Evolutionary conservation across 2,113 vertebrate genomes (phyloP).

Genomic region (Tyrannus savana): DNA sequence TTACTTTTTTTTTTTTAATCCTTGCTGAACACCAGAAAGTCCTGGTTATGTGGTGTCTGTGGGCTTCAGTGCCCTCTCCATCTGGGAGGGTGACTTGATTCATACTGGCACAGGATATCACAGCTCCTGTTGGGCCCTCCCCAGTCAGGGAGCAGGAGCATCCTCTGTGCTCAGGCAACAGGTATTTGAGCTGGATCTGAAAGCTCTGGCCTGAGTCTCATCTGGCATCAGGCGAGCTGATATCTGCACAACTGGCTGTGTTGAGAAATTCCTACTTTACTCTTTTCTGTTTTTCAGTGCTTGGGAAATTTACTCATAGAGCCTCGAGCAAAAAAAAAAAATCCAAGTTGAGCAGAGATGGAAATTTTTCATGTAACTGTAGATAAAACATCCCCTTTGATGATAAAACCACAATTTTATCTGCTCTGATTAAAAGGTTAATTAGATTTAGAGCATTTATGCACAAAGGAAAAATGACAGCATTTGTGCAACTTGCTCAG

Average conservation of each 20-base stretch:
- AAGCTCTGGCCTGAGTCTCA: neutral
- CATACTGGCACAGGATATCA: neutral
- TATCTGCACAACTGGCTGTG: neutral
- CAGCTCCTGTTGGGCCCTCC: neutral
- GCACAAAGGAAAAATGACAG: neutral
- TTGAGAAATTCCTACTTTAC: neutral
- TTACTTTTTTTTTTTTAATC: neutral
- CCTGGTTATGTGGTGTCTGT: neutral
- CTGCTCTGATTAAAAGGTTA: slow-evolving; percentile 40
- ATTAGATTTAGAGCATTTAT: slow-evolving; percentile 22
- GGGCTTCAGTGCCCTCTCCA: neutral
- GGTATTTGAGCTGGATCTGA: neutral
- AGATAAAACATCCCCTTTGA: neutral
- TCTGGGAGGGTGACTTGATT: fast-evolving
- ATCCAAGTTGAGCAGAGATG: neutral
- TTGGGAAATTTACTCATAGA: neutral
- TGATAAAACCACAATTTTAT: neutral
- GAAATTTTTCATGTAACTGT: neutral
- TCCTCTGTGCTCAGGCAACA: neutral
- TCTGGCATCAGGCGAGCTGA: neutral
- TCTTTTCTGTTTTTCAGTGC: neutral
- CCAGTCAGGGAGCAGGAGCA: neutral
- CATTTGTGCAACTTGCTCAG: neutral
- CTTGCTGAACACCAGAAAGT: neutral
- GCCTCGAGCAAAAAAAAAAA: neutral